Base-by-base conservation (phyloP, 2,113 vertebrate genomes). In the Callithrix jacchus region DNA sequence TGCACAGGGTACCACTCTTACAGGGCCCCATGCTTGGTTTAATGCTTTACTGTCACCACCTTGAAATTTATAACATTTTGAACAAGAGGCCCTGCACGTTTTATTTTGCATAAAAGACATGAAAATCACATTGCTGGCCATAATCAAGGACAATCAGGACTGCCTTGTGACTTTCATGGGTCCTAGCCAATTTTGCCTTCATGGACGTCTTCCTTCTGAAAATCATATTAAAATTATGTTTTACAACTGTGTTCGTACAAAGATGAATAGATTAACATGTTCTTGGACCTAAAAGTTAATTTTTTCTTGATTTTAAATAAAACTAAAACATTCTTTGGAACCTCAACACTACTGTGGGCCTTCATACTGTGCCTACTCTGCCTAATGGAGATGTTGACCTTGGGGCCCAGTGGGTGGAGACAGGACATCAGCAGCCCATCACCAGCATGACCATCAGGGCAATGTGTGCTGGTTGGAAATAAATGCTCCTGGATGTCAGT, bases 361-460 rank as follows among this genome's bases (percentile, higher is more conserved):
- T 49, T n/a, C 17, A 8, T 18, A 14, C 58, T 74, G 17, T 45
- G 6, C 11, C n/a, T 90, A 2, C 21, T 37, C 18, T 13, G 37
- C 11, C n/a, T 23, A 30, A 6, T 20, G 27, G 35, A 64, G 61
- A 71, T 35, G 10, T 25, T 14, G 1, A 30, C 27, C 17, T 32
- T 30, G 9, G 10, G 32, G 47, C 80, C 68, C n/a, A 61, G 79
- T 2, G 5, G 9, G 4, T 58, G 42, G 47, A 92, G 35, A 25
- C 0, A 9, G 25, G 14, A 40, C 3, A 9, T 25, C 21, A 13
- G 3, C 2, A 2, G 23, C 3, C 30, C 11, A 0, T 8, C 45
- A 45, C n/a, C 23, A 32, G 32, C 14, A 12, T 5, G 30, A 37
- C 37, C n/a, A 1, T 25, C 18, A 40, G 7, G 17, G 5, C 47